phyloP scores from a whole-genome alignment of 1,140 invertebrate genomes.

The Drosophila trapezifrons region DNA sequence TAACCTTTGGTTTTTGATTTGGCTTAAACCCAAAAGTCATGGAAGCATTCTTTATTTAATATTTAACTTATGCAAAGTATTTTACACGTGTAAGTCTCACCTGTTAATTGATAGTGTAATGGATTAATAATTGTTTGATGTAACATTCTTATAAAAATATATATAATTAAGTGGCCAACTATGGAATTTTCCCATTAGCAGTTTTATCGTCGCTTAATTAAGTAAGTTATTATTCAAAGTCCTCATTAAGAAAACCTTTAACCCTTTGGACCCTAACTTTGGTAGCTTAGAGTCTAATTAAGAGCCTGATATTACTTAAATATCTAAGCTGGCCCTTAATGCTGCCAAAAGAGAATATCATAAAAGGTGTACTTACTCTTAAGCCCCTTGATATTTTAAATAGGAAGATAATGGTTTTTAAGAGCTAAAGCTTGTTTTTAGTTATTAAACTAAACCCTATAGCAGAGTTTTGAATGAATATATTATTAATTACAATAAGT shows the following conservation, averaged over 20 bases:
- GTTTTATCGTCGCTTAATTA: not conserved
- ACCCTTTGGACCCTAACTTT: no score
- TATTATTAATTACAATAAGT: not conserved
- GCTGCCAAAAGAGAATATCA: no score
- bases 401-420: no score
- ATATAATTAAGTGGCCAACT: not conserved
- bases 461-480: no score
- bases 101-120: not conserved
- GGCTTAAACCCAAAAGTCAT: not conserved
- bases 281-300: no score
- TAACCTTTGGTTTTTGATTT: not conserved
- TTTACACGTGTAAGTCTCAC: slow-evolving; percentile 6
- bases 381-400: no score
- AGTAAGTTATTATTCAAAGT: not conserved
- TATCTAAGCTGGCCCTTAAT: no score
- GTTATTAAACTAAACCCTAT: not conserved
- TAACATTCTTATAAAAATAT: not conserved
- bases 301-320: no score
- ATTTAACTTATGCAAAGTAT: not conserved
- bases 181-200: not conserved
- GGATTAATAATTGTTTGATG: slow-evolving; percentile 14
- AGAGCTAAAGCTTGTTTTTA: no score
- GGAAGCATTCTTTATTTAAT: not conserved
- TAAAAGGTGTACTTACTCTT: no score
- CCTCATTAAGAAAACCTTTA: no score